Evolutionary conservation across 2,888 invertebrate species (phyloP).

Genomic region (Apomyelois bistriatella): DNA sequence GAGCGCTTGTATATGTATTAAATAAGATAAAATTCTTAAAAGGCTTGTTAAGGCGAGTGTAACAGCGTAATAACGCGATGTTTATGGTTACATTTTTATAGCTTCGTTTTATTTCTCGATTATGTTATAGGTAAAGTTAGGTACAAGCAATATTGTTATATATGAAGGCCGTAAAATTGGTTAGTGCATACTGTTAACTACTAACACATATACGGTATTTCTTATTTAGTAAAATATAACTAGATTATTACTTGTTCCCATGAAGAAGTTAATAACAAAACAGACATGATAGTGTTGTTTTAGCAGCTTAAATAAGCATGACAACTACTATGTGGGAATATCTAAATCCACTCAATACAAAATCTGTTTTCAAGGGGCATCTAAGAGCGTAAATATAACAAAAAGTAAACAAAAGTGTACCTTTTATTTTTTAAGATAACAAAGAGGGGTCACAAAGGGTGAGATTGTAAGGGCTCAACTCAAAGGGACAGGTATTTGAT

Average conservation of each 20-base stretch:
- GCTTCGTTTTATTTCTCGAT: conserved; percentile 22
- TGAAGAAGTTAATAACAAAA: no score
- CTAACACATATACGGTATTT: not conserved
- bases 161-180: not conserved
- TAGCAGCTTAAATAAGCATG: no score
- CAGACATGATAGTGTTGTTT: no score
- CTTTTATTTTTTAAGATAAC: conserved; percentile 38
- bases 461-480: conserved; percentile 48
- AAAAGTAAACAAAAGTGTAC: conserved; percentile 5
- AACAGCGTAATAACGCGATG: conserved; percentile 51
- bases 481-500: conserved; percentile 54
- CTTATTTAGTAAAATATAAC: no score
- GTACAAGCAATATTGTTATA: not conserved
- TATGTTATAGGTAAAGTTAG: conserved; percentile 2
- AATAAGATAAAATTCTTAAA: conserved; percentile 55
- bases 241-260: no score
- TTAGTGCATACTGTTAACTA: not conserved
- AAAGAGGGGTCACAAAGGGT: conserved; percentile 51
- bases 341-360: not conserved
- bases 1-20: conserved; percentile 43
- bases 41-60: conserved; percentile 44
- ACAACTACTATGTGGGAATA: no score
- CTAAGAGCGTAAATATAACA: conserved; percentile 24
- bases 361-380: not conserved
- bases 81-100: conserved; percentile 55